Conservation (phyloP, 2,113 vertebrate genomes). For the Camelus bactrianus region DNA sequence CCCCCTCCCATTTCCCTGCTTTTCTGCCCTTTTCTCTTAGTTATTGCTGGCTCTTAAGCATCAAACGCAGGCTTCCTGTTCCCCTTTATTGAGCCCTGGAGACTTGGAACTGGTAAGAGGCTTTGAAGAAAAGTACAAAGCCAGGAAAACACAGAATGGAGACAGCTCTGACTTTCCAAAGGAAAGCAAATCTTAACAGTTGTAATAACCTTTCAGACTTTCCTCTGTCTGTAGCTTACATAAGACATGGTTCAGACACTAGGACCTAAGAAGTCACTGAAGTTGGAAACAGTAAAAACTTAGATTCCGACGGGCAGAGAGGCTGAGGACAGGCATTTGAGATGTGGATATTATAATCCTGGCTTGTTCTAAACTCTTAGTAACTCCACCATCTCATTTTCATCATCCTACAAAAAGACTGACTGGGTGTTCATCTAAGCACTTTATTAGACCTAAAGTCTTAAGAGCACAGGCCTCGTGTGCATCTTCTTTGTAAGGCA, state of each 20-base stretch:
- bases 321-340: neutral
- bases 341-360: neutral
- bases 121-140: conserved; percentile 74
- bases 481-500: neutral
- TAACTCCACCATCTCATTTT: neutral
- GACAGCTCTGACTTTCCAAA: conserved; percentile 42
- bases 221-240: conserved; percentile 35
- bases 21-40: conserved; percentile 26
- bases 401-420: neutral
- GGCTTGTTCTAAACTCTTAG: neutral
- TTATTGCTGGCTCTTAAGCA: conserved; percentile 59
- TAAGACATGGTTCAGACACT: conserved; percentile 40
- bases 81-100: conserved; percentile 51
- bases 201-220: conserved; percentile 64
- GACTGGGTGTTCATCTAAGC: neutral
- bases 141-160: conserved; percentile 65
- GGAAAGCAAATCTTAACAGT: conserved; percentile 56
- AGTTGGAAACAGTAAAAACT: conserved; percentile 37
- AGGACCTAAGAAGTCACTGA: neutral
- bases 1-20: neutral
- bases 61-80: conserved; percentile 71
- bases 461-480: conserved; percentile 1
- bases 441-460: conserved; percentile 22
- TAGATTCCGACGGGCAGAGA: neutral
- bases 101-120: conserved; percentile 56